Evolutionary conservation across 1,140 invertebrate species (phyloP), one percentile per base, ranked within the genome.

Genomic region (Formica exsecta): DNA sequence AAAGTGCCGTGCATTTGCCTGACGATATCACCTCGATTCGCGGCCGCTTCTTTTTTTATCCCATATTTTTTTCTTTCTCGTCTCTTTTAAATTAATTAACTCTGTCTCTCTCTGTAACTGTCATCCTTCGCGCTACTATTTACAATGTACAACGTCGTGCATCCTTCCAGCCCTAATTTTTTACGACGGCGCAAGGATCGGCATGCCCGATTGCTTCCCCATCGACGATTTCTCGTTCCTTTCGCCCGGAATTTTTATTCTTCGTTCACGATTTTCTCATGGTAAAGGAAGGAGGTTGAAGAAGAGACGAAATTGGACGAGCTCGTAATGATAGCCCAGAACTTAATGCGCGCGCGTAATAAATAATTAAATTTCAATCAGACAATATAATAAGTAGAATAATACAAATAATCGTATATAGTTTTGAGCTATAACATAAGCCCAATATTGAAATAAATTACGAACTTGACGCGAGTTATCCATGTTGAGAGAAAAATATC

Each of bases 81-180:
- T 84, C 80, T 84, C 85, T 70, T 86, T 88, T 91, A 89, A 90
- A 90, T 90, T 86, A 92, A 90, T 92, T 90, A 92, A 92, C 71
- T 90, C 89, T 90, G 70, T 89, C 59, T 79, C 48, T 90, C 84
- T 87, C 89, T 87, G 75, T 90, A 90, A 90, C 86, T 76, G 81
- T 90, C 89, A 36, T 81, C 36, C 86, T 94, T 89, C 92, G 87
- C 91, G 88, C 93, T 93, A 95, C 91, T 95, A 95, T 95, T 94
- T 95, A 95, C 95, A 95, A 95, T 95, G 92, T 95, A 95, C 94
- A 95, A 91, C 92, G 87, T 90, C 48, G 88, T 93, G 76, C 92
- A 76, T 93, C 87, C 92, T 92, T 93, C 91, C 90, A 93, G 94
- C 90, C 92, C 92, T 94, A 95, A 92, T 90, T 93, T 92, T 87